Conservation (phyloP, 2,797 vertebrate species). For the Anabas testudineus region DNA sequence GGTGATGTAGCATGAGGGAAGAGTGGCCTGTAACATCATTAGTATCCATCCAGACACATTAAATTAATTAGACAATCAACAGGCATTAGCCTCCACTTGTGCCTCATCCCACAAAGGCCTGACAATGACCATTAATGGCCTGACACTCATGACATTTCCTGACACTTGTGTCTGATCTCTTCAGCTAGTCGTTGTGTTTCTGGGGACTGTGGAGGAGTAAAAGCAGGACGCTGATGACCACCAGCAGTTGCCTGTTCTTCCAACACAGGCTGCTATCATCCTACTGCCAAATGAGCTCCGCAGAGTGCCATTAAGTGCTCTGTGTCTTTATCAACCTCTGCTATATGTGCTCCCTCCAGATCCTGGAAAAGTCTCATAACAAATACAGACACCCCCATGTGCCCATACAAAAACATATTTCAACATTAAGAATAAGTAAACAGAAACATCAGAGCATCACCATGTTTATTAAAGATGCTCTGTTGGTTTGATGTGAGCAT, state of each 20-base stretch:
- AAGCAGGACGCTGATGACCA: slow-evolving; percentile 27
- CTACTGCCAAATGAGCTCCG: slow-evolving; percentile 17
- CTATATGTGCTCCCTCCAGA: too few relatives aligned
- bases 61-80: slow-evolving; percentile 69
- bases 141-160: slow-evolving; percentile 43
- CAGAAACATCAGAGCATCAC: too few relatives aligned
- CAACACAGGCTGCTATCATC: not conserved
- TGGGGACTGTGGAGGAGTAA: slow-evolving; percentile 5
- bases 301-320: slow-evolving; percentile 19
- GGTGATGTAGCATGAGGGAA: slow-evolving; percentile 36
- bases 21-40: slow-evolving; percentile 56
- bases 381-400: too few relatives aligned
- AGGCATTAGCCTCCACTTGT: slow-evolving; percentile 56
- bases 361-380: too few relatives aligned
- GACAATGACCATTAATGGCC: slow-evolving; percentile 51
- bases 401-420: too few relatives aligned
- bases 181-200: slow-evolving; percentile 6
- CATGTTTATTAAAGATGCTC: too few relatives aligned
- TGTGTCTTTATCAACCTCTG: not conserved
- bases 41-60: slow-evolving; percentile 63
- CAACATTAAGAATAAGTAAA: too few relatives aligned
- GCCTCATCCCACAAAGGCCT: slow-evolving; percentile 34
- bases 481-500: too few relatives aligned
- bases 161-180: slow-evolving; percentile 48
- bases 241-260: slow-evolving; percentile 32